phyloP scores from a whole-genome alignment of 2,113 vertebrate species.

The Delphinus delphis region DNA sequence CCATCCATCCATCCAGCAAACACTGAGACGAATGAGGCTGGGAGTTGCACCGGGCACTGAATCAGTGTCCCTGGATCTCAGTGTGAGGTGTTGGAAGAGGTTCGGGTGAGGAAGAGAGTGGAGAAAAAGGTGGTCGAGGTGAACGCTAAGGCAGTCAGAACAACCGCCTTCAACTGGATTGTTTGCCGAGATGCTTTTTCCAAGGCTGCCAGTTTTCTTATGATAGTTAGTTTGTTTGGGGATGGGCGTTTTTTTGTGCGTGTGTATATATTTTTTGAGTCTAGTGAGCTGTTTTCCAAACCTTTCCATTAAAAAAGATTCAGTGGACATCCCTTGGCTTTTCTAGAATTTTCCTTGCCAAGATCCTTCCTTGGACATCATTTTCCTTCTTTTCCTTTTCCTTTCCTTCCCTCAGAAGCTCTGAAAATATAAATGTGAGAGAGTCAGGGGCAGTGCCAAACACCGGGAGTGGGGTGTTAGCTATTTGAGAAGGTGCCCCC shows the following conservation, averaged over 20 bases:
- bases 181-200: neutral
- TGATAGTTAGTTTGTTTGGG: too few species aligned
- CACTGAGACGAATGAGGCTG: neutral
- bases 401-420: conserved; percentile 15
- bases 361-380: neutral
- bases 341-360: neutral
- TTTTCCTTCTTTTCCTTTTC: conserved; percentile 10
- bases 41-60: fast-evolving
- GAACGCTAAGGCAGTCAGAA: neutral
- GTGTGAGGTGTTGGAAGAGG: neutral
- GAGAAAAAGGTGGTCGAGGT: neutral
- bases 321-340: neutral
- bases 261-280: neutral
- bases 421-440: conserved; percentile 50
- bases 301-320: neutral
- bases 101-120: too few species aligned
- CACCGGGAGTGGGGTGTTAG: neutral
- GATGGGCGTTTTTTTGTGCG: neutral
- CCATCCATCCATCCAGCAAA: neutral
- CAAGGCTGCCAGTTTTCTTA: neutral
- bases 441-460: neutral
- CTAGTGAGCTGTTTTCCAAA: neutral
- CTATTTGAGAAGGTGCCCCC: neutral
- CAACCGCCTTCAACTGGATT: neutral
- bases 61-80: neutral